Percentiles rank a stretch among this genome's conserved stretches.
Evolutionary conservation across 2,797 vertebrate genomes (phyloP).

Genomic region (Semaprochilodus insignis): DNA sequence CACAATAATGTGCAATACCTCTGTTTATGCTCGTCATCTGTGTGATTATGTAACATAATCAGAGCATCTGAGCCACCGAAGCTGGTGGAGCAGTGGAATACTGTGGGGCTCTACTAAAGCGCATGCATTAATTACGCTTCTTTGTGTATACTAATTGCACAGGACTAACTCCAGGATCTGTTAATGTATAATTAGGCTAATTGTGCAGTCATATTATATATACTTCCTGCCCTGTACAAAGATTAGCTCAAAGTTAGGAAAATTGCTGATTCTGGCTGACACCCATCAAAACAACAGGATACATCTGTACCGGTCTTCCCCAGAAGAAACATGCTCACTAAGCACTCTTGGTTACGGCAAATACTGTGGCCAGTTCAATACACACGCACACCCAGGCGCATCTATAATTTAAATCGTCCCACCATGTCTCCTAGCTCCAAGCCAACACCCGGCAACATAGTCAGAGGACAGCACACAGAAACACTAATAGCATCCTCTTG

Average conservation of each 20-base stretch:
- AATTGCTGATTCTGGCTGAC: conserved; percentile 40
- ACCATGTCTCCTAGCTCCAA: conserved; percentile 5
- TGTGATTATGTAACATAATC: conserved; percentile 1
- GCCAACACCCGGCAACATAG: conserved; percentile 18
- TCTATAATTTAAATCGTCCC: conserved; percentile 32
- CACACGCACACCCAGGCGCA: conserved; percentile 2
- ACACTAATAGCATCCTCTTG: not conserved
- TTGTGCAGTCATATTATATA: not conserved
- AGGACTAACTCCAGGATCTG: not conserved
- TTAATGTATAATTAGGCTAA: conserved; percentile 22
- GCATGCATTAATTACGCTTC: not conserved
- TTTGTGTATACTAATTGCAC: conserved; percentile 18
- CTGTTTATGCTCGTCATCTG: not conserved
- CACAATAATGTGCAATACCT: not conserved
- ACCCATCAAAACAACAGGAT: conserved; percentile 61
- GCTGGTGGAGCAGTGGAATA: not conserved
- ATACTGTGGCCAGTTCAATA: conserved; percentile 8
- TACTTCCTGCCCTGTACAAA: not conserved
- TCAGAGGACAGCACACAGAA: not conserved
- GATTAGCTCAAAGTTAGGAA: not conserved
- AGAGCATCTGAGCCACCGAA: conserved; percentile 2
- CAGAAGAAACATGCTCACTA: conserved; percentile 58
- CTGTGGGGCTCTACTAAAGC: not conserved
- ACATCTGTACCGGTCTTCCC: conserved; percentile 60
- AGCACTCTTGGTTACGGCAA: conserved; percentile 43